Evolutionary conservation across 2,113 vertebrate genomes (phyloP), one percentile per base, ranked within the genome.

Genomic region (Gorsachius goisagi): DNA sequence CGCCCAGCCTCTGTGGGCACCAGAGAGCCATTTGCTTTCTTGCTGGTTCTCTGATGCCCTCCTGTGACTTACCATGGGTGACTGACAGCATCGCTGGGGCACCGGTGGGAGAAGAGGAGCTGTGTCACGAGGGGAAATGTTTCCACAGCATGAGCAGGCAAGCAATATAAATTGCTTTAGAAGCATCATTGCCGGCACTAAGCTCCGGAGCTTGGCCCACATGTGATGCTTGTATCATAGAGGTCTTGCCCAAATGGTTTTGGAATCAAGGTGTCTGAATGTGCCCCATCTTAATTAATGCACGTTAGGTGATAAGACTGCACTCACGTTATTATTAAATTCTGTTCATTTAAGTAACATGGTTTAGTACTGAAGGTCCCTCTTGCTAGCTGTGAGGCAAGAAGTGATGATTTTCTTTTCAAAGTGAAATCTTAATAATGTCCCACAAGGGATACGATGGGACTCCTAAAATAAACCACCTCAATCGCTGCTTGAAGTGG

Each of bases 71-170:
- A 20, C 47, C 14, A 26, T 32, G 15, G 56, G 44, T 83, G 89
- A 82, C 50, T 89, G 95, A 64, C 81, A 84, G 87, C 45, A 21
- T 39, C 0, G 0, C n/a, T 30, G 86, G 26, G 59, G 32, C 64
- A 59, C 39, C 0, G 1, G 27, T 0, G 0, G 66, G 55, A 22
- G 35, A 73, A 62, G 35, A 91, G 50, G 68, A 77, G 30, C 45
- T 76, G 66, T 52, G n/a, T 19, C 41, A 44, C 1, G 4, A 76
- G 44, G 26, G 28, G 72, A 69, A 91, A 50, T 5, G 26, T 71
- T 95, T 79, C 79, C 60, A 52, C 64, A 81, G 30, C 8, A 3
- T 30, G 49, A 76, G 16, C 45, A 73, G 56, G 33, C 12, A 80
- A 80, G 44, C 21, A 68, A 24, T 45, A 69, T 6, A 64, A 81